phyloP scores from a whole-genome alignment of 2,797 vertebrate species.

The Coregonus sp. region DNA sequence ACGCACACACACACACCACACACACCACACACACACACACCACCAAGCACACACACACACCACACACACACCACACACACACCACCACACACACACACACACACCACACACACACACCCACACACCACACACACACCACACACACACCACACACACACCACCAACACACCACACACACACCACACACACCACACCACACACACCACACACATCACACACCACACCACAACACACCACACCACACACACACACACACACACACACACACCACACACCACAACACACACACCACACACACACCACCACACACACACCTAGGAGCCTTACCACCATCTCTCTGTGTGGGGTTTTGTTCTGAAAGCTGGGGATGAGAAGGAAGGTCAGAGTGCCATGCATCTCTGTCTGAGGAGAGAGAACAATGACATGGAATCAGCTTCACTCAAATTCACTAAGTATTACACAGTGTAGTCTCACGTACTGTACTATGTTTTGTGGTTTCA shows the following conservation, averaged over 20 bases:
- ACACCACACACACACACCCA: not conserved
- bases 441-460: no score
- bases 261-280: not conserved
- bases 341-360: constrained; percentile 84
- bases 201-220: not conserved
- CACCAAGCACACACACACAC: no score
- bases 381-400: constrained; percentile 94
- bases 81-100: no score
- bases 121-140: constrained; percentile 15
- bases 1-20: not conserved
- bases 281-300: constrained; percentile 1
- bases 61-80: no score
- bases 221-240: not conserved
- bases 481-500: no score
- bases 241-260: not conserved
- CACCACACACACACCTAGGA: constrained; percentile 16
- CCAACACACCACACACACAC: no score
- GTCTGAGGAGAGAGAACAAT: constrained; percentile 73
- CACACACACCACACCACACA: not conserved
- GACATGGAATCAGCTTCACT: no score
- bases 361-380: constrained; percentile 92
- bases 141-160: no score
- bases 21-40: not conserved
- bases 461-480: no score
- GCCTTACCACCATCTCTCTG: constrained; percentile 92